Evolutionary conservation across 1,140 invertebrate species (phyloP), one percentile per base, ranked within the genome.

Genomic region (Macrostomum lignano): DNA sequence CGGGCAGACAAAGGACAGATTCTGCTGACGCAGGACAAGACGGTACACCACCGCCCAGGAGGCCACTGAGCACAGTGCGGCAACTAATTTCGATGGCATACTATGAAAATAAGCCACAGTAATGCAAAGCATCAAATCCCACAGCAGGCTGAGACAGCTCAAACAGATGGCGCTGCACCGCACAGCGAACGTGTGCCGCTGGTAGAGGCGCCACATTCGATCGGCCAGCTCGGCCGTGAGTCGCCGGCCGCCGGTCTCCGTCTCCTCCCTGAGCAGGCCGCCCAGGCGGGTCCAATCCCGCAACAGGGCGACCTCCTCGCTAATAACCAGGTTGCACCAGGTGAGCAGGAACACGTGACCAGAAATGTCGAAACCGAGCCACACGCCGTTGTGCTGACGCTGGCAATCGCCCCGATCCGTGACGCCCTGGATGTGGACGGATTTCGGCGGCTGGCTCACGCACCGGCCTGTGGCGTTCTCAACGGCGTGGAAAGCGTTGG

Each of bases 281-380:
- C 66, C 61, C 10, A 81, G 79, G 38, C 67, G 67, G 45, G 81
- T 76, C 82, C 82, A 91, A 17, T 74, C 72, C 43, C 73, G 60
- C 29, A 91, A 72, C 11, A 71, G 69, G 42, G 69, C 66, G 0
- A 71, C 70, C 61, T 93, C 84, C 62, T 93, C 84, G 10, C 77
- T 72, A 23, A 91, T 66, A 28, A 84, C 66, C 35, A 91, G 61
- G 43, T 72, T 73, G 21, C 75, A 78, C 52, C 86, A 84, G 29
- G 91, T 75, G 4, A 93, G 61, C 21, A 94, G 72, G 56, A 93
- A 94, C 4, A 73, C 70, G 51, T 94, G 84, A 0, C 84, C 81
- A 7, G 82, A 91, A 43, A 91, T 72, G 49, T 93, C 82, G 48
- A 93, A 74, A 10, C 77, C 73, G 45, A 72, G 68, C 82, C 82